A percentile compares a stretch with the other conserved stretches of the same genome.
Conservation (phyloP, 2,113 vertebrate species). For the Lichenostomus cassidix region DNA sequence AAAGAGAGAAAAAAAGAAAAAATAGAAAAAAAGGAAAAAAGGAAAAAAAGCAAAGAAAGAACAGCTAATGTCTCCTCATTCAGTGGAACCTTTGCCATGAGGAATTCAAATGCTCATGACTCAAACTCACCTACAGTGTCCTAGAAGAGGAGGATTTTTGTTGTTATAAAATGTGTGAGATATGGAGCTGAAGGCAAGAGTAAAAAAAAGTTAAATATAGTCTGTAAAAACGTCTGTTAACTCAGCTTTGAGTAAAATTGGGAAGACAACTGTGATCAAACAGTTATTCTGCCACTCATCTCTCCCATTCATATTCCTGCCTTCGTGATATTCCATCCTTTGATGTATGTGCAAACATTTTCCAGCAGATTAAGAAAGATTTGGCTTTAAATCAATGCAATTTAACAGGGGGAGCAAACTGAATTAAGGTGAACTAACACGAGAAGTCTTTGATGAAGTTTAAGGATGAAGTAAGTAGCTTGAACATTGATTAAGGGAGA, state of each 20-base stretch:
- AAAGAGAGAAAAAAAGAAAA: too few species aligned
- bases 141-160: background rate
- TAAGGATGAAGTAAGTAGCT: background rate
- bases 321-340: background rate
- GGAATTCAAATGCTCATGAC: background rate
- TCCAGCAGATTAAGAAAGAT: background rate
- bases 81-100: background rate
- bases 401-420: background rate
- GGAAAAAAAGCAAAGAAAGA: background rate
- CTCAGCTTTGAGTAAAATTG: background rate
- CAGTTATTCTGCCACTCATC: background rate
- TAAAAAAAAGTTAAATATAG: fast-evolving
- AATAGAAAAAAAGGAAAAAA: background rate
- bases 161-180: background rate
- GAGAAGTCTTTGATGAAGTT: background rate
- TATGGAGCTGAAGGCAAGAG: background rate
- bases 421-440: background rate
- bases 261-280: background rate
- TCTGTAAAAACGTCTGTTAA: background rate
- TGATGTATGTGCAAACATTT: background rate
- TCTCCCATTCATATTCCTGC: background rate
- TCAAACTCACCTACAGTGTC: background rate
- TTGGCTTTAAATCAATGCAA: background rate
- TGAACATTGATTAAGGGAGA: background rate
- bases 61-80: background rate